phyloP scores from a whole-genome alignment of 2,797 vertebrate species.

The Oreonectes daqikongensis region DNA sequence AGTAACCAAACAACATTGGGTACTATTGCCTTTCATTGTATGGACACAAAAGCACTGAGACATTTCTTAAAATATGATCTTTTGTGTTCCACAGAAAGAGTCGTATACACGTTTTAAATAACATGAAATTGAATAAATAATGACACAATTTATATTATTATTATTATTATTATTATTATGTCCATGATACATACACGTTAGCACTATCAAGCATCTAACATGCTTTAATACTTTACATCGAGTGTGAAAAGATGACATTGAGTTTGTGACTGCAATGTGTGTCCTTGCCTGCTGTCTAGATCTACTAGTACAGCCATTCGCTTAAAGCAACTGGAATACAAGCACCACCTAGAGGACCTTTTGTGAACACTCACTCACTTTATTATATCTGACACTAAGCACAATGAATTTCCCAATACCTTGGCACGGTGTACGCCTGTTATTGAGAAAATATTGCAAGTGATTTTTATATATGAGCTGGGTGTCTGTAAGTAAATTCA shows the following conservation, averaged over 20 bases:
- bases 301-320: conserved; percentile 25
- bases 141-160: too few species aligned
- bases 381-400: neutral
- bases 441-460: neutral
- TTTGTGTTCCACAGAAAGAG: too few species aligned
- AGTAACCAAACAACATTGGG: too few species aligned
- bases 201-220: conserved; percentile 31
- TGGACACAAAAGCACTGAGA: too few species aligned
- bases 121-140: too few species aligned
- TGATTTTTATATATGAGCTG: neutral
- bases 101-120: too few species aligned
- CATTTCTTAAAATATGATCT: too few species aligned
- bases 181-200: too few species aligned
- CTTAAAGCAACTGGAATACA: conserved; percentile 50
- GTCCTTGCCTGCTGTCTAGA: conserved; percentile 33
- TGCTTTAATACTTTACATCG: conserved; percentile 9
- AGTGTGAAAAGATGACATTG: conserved; percentile 36
- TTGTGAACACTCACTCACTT: conserved; percentile 14
- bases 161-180: too few species aligned
- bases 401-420: conserved; percentile 7
- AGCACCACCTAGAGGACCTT: conserved; percentile 65
- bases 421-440: too few species aligned
- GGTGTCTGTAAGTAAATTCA: neutral
- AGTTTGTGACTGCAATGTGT: conserved; percentile 32
- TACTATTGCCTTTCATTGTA: too few species aligned